Evolutionary conservation across 2,888 invertebrate species (phyloP).

Genomic region (Lissonota sp.): DNA sequence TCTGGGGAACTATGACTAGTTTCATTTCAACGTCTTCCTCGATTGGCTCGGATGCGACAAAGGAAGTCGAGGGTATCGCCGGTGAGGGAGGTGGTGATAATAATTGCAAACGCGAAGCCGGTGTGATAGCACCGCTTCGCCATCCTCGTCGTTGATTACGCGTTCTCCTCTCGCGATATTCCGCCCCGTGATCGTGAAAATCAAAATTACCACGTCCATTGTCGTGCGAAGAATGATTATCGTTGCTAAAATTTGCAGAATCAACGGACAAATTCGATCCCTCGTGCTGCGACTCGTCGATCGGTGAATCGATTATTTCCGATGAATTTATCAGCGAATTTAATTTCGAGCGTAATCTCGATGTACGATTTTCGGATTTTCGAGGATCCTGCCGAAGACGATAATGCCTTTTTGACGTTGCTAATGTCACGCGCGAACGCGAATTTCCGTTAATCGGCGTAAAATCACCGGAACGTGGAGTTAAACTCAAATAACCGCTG

Average conservation of each 20-base stretch:
- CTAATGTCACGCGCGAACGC: constrained; percentile 52
- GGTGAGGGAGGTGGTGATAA: constrained; percentile 75
- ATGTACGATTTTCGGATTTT: constrained; percentile 67
- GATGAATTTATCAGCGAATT: constrained; percentile 65
- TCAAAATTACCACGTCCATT: too few relatives aligned
- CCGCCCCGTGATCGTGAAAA: constrained; percentile 31
- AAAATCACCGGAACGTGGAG: constrained; percentile 71
- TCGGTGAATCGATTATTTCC: constrained; percentile 60
- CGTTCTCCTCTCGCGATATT: constrained; percentile 59
- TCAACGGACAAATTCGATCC: constrained; percentile 27
- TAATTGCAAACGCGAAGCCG: constrained; percentile 70
- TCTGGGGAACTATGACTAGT: constrained; percentile 74
- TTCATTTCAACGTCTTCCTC: constrained; percentile 75
- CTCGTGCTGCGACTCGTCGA: constrained; percentile 61
- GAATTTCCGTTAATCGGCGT: constrained; percentile 64
- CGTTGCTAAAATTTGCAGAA: constrained; percentile 56
- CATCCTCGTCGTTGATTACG: constrained; percentile 39
- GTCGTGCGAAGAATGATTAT: constrained; percentile 31
- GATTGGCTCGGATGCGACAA: constrained; percentile 72
- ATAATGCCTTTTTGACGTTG: constrained; percentile 55
- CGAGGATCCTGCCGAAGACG: constrained; percentile 68
- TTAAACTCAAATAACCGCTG: constrained; percentile 75
- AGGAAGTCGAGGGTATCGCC: constrained; percentile 73
- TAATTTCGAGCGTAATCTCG: constrained; percentile 68
- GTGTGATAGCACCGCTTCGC: constrained; percentile 66